Base-by-base conservation (phyloP, 2,888 invertebrate genomes). In the Aricia artaxerxes region DNA sequence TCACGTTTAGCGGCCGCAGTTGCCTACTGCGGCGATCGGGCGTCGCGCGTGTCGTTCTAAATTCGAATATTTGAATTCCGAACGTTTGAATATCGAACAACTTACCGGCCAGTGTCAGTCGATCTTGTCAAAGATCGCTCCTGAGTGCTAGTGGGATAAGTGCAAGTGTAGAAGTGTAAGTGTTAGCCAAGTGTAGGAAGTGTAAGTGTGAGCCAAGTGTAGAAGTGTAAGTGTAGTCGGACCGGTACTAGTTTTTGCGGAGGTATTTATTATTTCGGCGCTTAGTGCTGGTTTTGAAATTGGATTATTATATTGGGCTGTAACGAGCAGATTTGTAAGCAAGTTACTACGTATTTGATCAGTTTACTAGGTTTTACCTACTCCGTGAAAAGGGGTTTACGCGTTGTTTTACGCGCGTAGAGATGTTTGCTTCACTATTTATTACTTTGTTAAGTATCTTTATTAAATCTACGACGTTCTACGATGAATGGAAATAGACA, bases 91-190 rank as follows among this genome's bases (percentile, higher is more conserved):
- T 40, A 5, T 40, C 40, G 40, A 40, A 40, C 40, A 35, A 35
- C 61, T 64, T 11, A 64, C 31, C 64, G 64, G 64, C 61, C 61
- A 61, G 61, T 64, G 11, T 64, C 64, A 31, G 24, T 31, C 64
- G 64, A 4, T 64, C 64, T 64, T 31, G 64, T 0, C 3, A 64
- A 11, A 64, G 64, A 64, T 64, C 11, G 64, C 11, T 64, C 64
- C 64, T 31, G 64, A 64, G 64, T 64, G 64, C 31, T 31, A 64
- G 64, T 64, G 61, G 60, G 61, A 6, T 24, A n/a, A 61, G n/a
- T 49, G 49, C 13, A 0, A 9, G 24, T 61, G 61, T 61, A 1
- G 24, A 5, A 24, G 61, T 61, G 60, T n/a, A 13, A 53, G 60
- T 24, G 64, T 64, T 31, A 11, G 64, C 61, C 24, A 61, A n/a